Base-by-base conservation (phyloP, 1,140 invertebrate species). In the Bombus terrestris region DNA sequence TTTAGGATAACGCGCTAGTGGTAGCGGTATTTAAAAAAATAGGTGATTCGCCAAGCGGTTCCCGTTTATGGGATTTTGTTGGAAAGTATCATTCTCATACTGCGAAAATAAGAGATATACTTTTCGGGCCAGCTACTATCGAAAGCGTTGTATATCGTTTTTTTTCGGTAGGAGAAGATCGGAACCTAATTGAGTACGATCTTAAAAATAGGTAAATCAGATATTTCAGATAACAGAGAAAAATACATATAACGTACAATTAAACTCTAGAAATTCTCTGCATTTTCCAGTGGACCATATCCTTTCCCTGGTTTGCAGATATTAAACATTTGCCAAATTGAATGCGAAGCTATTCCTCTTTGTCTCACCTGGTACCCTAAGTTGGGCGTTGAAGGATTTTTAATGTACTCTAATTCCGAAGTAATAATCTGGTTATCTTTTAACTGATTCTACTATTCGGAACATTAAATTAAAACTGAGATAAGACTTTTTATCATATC, bases 111-210 rank as follows among this genome's bases (percentile, higher is more conserved):
- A 95, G 92, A 8, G 92, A 96, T 35, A 89, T 97, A 1, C 91
- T 96, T 74, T 97, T 97, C 87, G 80, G 83, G 2, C 71, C 89
- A 28, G 43, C 82, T 15, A 47, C 59, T 1, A 80, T 94, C 5
- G 76, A 93, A 88, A 62, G 85, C 59, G 91, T 90, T 5, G 91
- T 91, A 25, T 95, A 95, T 43, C 95, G 95, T 39, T 90, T 97
- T 0, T 92, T 96, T 41, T 96, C 96, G 0, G 89, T 97, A n/a
- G 96, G 96, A 5, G 91, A 94, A 47, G 97, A 97, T 89, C 87
- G 95, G n/a, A 92, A 96, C n/a, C 92, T 98, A 93, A 96, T 97
- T 28, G 97, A 97, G 93, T 98, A 97, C 90, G 96, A 97, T 88
- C 94, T 97, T 64, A 95, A 95, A 25, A 93, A 94, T n/a, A 96